Evolutionary conservation across 2,113 vertebrate genomes (phyloP).

Genomic region (Neopipo cinnamomea): DNA sequence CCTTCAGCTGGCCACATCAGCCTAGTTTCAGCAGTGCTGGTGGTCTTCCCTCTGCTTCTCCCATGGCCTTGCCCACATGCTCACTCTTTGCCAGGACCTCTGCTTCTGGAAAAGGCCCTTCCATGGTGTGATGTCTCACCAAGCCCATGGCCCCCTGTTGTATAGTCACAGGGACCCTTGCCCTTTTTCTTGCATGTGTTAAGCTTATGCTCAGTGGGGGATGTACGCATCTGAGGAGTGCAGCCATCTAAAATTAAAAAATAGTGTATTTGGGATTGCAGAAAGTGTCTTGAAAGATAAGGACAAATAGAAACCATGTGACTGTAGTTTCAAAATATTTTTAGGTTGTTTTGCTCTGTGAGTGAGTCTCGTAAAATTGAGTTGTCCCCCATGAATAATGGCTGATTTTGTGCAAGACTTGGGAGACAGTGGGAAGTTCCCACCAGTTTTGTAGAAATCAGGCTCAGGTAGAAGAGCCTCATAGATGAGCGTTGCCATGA

Average conservation of each 20-base stretch:
- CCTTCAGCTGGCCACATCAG: neutral
- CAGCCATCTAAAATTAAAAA: neutral
- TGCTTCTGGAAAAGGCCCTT: neutral
- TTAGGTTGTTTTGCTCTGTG: neutral
- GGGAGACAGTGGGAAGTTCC: neutral
- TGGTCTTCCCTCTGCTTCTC: neutral
- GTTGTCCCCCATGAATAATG: neutral
- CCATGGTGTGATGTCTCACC: neutral
- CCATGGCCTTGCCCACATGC: neutral
- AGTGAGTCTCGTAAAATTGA: neutral
- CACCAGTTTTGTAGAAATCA: neutral
- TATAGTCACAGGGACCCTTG: neutral
- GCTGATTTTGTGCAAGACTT: neutral
- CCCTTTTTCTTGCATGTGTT: neutral
- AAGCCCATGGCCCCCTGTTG: neutral
- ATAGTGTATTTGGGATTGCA: neutral
- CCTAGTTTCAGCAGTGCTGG: accelerated
- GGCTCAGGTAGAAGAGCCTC: neutral
- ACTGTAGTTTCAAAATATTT: neutral
- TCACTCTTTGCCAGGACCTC: neutral
- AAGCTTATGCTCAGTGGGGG: neutral
- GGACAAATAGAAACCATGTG: neutral
- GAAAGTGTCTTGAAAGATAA: neutral
- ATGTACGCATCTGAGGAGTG: neutral
- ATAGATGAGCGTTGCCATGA: accelerated